A percentile compares a stretch with the other conserved stretches of the same genome.
These are phyloP conservation scores for Xiphydria camelus DNA, from an alignment of 2,888 invertebrate species.

Conservation along the genomic window DNA sequence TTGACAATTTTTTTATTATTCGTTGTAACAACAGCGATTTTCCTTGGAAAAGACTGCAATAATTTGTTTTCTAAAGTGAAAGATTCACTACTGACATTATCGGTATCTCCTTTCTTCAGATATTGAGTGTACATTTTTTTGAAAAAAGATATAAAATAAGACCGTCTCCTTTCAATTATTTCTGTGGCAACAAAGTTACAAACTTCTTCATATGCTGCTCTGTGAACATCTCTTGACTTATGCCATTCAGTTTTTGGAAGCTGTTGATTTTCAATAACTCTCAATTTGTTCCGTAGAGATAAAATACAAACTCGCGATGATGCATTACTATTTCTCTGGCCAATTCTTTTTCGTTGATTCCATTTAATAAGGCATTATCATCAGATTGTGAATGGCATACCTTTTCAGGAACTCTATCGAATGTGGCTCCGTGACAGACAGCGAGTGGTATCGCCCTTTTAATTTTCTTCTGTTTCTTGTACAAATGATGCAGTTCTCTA, in stretches of 20 bases:
- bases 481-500: slow-evolving; percentile 17
- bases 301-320: slow-evolving; percentile 14
- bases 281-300: slow-evolving; percentile 13
- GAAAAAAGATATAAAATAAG: slow-evolving; percentile 8
- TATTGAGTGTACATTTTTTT: slow-evolving; percentile 11
- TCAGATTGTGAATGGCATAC: no score
- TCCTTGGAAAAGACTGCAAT: no score
- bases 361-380: no score
- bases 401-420: no score
- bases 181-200: slow-evolving; percentile 14
- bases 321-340: slow-evolving; percentile 7
- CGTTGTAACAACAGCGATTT: no score
- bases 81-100: no score
- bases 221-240: slow-evolving; percentile 10
- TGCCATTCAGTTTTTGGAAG: slow-evolving; percentile 17
- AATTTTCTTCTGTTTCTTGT: slow-evolving; percentile 16
- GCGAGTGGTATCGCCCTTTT: no score
- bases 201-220: slow-evolving; percentile 10
- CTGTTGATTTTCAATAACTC: no score
- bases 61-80: no score
- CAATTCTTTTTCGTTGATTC: slow-evolving; percentile 10
- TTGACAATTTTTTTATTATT: no score
- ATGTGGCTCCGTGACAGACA: no score
- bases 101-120: no score
- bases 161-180: slow-evolving; percentile 4